A percentile compares a stretch with the other conserved stretches of the same genome.
Evolutionary conservation across 1,140 invertebrate species (phyloP).

Genomic region (Pachypeltis micranthus): DNA sequence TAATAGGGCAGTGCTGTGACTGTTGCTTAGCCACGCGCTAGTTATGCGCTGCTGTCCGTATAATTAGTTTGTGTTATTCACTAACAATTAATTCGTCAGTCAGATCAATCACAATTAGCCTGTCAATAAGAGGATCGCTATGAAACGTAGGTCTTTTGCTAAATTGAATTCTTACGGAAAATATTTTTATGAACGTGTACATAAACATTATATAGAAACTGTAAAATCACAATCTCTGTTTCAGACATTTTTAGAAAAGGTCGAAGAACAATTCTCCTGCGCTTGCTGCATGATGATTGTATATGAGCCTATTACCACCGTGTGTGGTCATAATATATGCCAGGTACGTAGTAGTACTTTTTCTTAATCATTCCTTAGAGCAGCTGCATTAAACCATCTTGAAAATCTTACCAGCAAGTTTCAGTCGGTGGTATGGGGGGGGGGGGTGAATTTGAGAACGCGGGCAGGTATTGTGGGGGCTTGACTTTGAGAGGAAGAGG

Average conservation of each 20-base stretch:
- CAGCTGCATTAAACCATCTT: neutral
- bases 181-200: too few species aligned
- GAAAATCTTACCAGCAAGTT: neutral
- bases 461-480: too few species aligned
- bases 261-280: slow-evolving; percentile 58
- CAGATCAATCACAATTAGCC: too few species aligned
- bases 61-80: slow-evolving; percentile 11
- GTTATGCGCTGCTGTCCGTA: too few species aligned
- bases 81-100: neutral
- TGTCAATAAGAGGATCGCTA: too few species aligned
- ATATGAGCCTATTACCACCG: slow-evolving; percentile 57
- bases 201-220: neutral
- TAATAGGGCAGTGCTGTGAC: too few species aligned
- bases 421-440: neutral
- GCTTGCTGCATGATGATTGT: slow-evolving; percentile 70
- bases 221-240: slow-evolving; percentile 22
- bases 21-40: too few species aligned
- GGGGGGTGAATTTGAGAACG: too few species aligned
- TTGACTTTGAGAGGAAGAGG: too few species aligned
- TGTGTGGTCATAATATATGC: slow-evolving; percentile 68
- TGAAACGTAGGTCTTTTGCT: too few species aligned
- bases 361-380: neutral
- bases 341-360: slow-evolving; percentile 37
- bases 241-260: slow-evolving; percentile 50
- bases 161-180: too few species aligned